Base-by-base conservation (phyloP, 2,797 vertebrate species). In the Rhinogobio ventralis region DNA sequence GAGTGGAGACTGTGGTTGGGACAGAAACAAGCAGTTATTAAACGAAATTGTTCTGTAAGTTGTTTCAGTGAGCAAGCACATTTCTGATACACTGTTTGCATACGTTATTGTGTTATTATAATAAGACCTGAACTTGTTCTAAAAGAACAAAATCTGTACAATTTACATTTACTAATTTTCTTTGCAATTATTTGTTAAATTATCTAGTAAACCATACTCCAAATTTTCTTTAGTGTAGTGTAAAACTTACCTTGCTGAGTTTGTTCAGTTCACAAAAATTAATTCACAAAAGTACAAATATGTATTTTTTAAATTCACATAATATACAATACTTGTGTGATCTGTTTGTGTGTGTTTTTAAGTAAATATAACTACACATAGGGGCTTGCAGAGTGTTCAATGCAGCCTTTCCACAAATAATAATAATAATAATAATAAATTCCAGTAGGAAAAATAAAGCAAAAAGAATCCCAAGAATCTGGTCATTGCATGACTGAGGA, bases 401-500 rank as follows among this genome's bases (percentile, higher is more conserved):
- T 62, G 60, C 60, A 28, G 60, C 13, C 60, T 28, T 62, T 62
- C 2, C 25, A 28, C 25, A 5, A 28, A 62, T 28, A 19, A 51
- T 51, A 17, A 51, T 17, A 60, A 13, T 64, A 17, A 28, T 64
- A 8, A 30, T 23, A 55, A 55, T 66, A 9, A 33, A 69, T 8
- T 60, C 10, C 15, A 42, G 4, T 1, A 60, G 4, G 8, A 42
- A 42, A 39, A 60, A 55, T 36, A 25, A 45, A 46, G 30, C n/a
- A n/a, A 64, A 64, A 46, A 46, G 10, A 64, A 64, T 79, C 17
- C 19, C 17, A 64, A 79, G 57, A 66, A 66, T 79, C 82, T 46
- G 51, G 81, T 42, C 66, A 66, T 79, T 79, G 85, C 90, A 77
- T 88, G 90, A 57, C 7, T 57, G 53, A 46, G 76, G 25, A 17